phyloP scores from a whole-genome alignment of 2,797 vertebrate species.

The Microtus obscurus region DNA sequence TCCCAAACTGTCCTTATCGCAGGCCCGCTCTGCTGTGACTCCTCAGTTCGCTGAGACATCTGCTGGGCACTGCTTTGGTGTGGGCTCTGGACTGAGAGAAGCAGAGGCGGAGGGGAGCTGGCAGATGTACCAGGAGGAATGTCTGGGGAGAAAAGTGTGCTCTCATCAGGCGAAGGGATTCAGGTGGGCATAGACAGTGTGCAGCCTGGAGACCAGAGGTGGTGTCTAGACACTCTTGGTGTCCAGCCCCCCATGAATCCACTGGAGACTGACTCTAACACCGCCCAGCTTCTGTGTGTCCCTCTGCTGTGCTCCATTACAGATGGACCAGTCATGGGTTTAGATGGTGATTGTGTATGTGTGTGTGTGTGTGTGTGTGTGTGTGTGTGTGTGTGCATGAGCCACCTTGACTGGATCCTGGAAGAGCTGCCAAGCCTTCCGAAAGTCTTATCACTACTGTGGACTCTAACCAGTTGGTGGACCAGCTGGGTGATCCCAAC shows the following conservation, averaged over 20 bases:
- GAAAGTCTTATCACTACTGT: too few species aligned
- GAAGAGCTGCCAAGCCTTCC: background rate
- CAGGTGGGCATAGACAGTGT: background rate
- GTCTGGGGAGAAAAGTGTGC: background rate
- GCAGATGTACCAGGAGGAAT: background rate
- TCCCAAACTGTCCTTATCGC: constrained; percentile 53
- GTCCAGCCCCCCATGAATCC: background rate
- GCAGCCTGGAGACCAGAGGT: background rate
- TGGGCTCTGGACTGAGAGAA: background rate
- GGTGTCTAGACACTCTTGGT: accelerated
- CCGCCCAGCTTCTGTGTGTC: background rate
- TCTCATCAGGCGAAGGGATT: background rate
- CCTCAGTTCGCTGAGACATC: background rate
- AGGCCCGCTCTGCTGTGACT: constrained; percentile 47
- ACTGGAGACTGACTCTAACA: background rate
- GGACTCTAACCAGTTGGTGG: constrained; percentile 90
- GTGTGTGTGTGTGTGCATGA: background rate
- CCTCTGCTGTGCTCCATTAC: background rate
- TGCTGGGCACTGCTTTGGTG: background rate
- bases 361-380: background rate
- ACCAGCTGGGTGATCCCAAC: constrained; percentile 92
- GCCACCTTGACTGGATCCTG: background rate
- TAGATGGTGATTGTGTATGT: background rate
- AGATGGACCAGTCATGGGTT: background rate
- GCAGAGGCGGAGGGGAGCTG: background rate